Percentiles rank a stretch among this genome's conserved stretches.
Conservation (phyloP, 2,888 invertebrate species). For the Lapara coniferarum region DNA sequence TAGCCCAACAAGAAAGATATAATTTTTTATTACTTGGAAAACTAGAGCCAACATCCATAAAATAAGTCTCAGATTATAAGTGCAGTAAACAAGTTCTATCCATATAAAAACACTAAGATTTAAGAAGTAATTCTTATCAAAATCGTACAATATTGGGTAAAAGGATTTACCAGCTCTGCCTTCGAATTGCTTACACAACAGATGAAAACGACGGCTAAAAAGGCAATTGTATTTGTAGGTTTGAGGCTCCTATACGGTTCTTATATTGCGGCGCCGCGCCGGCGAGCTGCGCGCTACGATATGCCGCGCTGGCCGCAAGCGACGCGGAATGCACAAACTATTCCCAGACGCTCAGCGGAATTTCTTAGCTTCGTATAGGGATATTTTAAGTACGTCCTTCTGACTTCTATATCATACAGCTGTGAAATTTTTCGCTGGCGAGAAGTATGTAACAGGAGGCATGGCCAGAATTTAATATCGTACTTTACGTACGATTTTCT, state of each 20-base stretch:
- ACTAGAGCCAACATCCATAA: too few species aligned
- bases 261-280: conserved; percentile 26
- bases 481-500: too few species aligned
- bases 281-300: conserved; percentile 45
- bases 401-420: conserved; percentile 32
- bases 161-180: conserved; percentile 2
- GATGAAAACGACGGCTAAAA: conserved; percentile 25
- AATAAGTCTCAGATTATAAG: too few species aligned
- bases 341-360: conserved; percentile 54
- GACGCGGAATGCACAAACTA: conserved; percentile 60
- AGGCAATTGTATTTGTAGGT: conserved; percentile 17
- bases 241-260: conserved; percentile 18
- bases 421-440: neutral
- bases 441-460: neutral
- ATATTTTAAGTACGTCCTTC: conserved; percentile 58
- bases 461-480: neutral
- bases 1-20: too few species aligned
- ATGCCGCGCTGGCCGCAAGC: conserved; percentile 57
- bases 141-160: neutral
- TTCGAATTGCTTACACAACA: conserved; percentile 6
- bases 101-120: neutral
- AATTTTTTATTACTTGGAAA: too few species aligned
- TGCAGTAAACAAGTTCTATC: neutral
- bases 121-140: neutral
- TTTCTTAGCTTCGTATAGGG: conserved; percentile 51